These are phyloP conservation scores for Sepiola atlantica DNA, from an alignment of 2,888 invertebrate species.

Conservation along the genomic window DNA sequence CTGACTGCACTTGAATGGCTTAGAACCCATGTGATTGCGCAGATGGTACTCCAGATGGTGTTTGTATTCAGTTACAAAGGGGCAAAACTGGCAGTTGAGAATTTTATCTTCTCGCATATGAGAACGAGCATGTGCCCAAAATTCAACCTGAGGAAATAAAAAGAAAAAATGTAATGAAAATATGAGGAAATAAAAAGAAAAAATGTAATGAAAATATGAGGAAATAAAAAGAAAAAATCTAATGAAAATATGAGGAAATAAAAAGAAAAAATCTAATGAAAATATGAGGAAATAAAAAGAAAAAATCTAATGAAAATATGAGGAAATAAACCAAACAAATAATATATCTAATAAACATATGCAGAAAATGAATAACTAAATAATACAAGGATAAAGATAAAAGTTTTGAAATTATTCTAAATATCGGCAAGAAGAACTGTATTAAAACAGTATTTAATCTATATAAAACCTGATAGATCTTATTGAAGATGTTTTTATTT, in stretches of 20 bases:
- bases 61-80: conserved; percentile 98
- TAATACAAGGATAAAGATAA: too few relatives aligned
- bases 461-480: not conserved
- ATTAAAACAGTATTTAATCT: too few relatives aligned
- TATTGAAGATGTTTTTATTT: not conserved
- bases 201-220: conserved; percentile 43
- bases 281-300: conserved; percentile 54
- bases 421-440: too few relatives aligned
- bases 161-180: not conserved
- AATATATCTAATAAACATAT: not conserved
- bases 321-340: not conserved
- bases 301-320: not conserved
- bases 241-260: not conserved
- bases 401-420: too few relatives aligned
- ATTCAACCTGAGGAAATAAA: conserved; percentile 79
- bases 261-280: not conserved
- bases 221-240: conserved; percentile 24
- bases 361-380: too few relatives aligned
- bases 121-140: conserved; percentile 90
- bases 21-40: conserved; percentile 93
- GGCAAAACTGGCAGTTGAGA: conserved; percentile 91
- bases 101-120: conserved; percentile 96
- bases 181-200: not conserved
- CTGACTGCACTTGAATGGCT: conserved; percentile 94
- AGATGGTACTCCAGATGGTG: conserved; percentile 97